These are phyloP conservation scores for Myopa testacea DNA, from an alignment of 2,888 invertebrate species.

Conservation along the genomic window DNA sequence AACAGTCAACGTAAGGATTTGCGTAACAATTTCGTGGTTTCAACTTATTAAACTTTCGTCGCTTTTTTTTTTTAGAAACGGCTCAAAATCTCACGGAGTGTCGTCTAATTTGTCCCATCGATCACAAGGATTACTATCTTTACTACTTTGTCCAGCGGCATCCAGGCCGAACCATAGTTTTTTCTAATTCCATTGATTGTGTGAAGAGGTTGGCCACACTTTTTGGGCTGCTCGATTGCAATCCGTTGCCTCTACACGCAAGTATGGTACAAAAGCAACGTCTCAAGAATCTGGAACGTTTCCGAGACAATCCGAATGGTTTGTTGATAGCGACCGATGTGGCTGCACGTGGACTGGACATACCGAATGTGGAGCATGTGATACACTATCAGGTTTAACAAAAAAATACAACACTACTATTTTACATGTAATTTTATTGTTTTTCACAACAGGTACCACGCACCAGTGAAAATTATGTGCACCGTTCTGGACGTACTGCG, in stretches of 20 bases:
- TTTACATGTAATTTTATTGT: background rate
- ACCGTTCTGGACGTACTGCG: slow-evolving; percentile 96
- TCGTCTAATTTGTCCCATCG: slow-evolving; percentile 80
- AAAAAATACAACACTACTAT: background rate
- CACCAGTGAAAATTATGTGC: slow-evolving; percentile 96
- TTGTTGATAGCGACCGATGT: slow-evolving; percentile 95
- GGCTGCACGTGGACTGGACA: slow-evolving; percentile 96
- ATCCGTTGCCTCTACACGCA: slow-evolving; percentile 84
- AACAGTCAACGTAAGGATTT: slow-evolving; percentile 73
- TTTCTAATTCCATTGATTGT: slow-evolving; percentile 94
- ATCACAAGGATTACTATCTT: slow-evolving; percentile 91
- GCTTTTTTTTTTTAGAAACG: slow-evolving; percentile 72
- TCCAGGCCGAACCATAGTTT: slow-evolving; percentile 91
- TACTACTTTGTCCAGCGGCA: slow-evolving; percentile 90
- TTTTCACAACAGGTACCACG: slow-evolving; percentile 76
- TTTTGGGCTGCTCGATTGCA: slow-evolving; percentile 77
- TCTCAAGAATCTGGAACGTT: slow-evolving; percentile 91
- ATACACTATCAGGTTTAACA: slow-evolving; percentile 84
- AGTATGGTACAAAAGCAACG: slow-evolving; percentile 95
- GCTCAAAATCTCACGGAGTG: slow-evolving; percentile 88
- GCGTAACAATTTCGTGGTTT: background rate
- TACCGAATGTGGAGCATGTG: slow-evolving; percentile 92
- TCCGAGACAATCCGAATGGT: slow-evolving; percentile 77
- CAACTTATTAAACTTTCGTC: background rate
- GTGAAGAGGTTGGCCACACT: slow-evolving; percentile 83